Base-by-base conservation (phyloP, 1,140 invertebrate species). In the Bombus affinis region DNA sequence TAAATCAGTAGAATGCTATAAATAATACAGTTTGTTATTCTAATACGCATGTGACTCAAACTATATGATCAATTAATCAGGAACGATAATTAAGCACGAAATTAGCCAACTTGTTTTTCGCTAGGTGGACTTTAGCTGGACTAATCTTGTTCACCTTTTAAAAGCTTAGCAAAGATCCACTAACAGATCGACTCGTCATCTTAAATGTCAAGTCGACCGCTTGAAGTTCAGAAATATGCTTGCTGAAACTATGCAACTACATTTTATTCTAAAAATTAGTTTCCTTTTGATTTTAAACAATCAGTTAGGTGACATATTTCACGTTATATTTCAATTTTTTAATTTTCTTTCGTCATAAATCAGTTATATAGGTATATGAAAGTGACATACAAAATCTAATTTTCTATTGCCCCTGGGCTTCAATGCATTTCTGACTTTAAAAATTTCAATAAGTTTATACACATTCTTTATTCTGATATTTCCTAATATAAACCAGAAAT, bases 141-240 rank as follows among this genome's bases (percentile, higher is more conserved):
- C 42, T 79, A 85, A 80, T 83, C 82, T 83, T 82, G 86, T 88
- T 89, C 78, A 89, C 88, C 88, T 89, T 89, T 89, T 72, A 47
- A 85, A 82, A 87, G 68, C 59, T 85, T 87, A 70, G 39, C n/a
- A 25, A 66, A 68, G 70, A 81, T 85, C 75, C 71, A 65, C 47
- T 78, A 66, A 57, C 68, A 70, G 39, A 68, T 28, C 37, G 77
- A 28, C 81, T 32, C 66, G 25, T 81, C 44, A 81, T 65, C 44
- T 82, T 81, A 89, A 89, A 89, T 89, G 88, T 88, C 88, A 89
- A 80, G 32, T 71, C 81, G 18, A 59, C 59, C 75, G 47, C 66
- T 35, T 13, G 28, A 10, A 28, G 28, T 72, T 42, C 76, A 22
- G 22, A 66, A 66, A 66, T 32, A n/a, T 32, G 2, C 12, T 22